Base-by-base conservation (phyloP, 2,113 vertebrate species). In the Corvus hawaiiensis region DNA sequence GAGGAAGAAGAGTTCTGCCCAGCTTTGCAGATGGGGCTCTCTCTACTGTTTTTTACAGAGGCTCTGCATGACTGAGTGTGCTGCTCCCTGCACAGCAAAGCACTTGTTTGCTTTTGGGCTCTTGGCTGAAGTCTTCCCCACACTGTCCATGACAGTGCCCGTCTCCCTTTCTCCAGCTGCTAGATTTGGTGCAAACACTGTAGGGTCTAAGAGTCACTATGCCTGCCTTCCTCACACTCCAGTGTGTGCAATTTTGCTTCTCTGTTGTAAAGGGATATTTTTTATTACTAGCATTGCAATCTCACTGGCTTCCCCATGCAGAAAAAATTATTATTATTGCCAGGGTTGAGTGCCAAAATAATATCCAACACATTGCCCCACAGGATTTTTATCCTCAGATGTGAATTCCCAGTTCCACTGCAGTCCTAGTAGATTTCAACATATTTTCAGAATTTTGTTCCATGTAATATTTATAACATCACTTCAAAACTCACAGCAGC, bases 301-400 rank as follows among this genome's bases (percentile, higher is more conserved):
- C 37, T 73, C 46, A 14, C 18, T 22, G 52, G 9, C 23, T 80
- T 71, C 35, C 19, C 24, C 2, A 1, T 54, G 69, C 28, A 52
- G 22, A 44, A 64, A 62, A 44, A 71, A 30, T 13, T 59, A 71
- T 39, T 69, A 30, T 46, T 84, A 48, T 49, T 64, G 37, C 33
- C 43, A 62, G 24, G 4, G 13, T 5, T 76, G 66, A 79, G 22
- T 2, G 1, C 10, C 0, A 0, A 55, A 66, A 41, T 44, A 66
- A 17, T 55, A 80, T 48, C 33, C 43, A 58, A 37, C 19, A 18
- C 8, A 16, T 89, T 89, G 16, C 9, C 49, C 11, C 15, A 20
- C 16, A 48, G 41, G 22, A 67, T 30, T 81, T 84, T 89, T 63
- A 84, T 84, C 59, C n/a, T 81, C 30, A 68, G 21, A 56, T 44